Evolutionary conservation across 2,113 vertebrate species (phyloP), one percentile per base, ranked within the genome.

Genomic region (Siphamia tubifer): DNA sequence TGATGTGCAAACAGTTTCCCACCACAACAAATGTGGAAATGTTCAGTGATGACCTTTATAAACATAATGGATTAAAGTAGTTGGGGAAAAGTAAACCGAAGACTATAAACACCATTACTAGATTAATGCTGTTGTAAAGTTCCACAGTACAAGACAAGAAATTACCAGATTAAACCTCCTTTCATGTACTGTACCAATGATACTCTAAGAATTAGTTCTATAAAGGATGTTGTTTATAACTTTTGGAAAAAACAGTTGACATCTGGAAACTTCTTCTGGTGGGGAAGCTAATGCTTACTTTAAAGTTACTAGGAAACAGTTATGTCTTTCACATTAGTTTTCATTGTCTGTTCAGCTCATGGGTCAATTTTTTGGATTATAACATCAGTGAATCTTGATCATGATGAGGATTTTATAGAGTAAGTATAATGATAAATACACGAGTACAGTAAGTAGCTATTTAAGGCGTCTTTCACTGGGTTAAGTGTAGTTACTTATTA

Each of bases 401-500:
- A 68, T 16, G 17, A 19, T 36, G 5, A 35, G 16, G 15, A 39
- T 77, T 65, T 77, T 51, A 63, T 44, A 16, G 25, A 42, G 24
- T 68, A 20, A n/a, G n/a, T n/a, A n/a, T n/a, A n/a, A n/a, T n/a
- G n/a, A n/a, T n/a, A n/a, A n/a, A n/a, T n/a, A n/a, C n/a, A n/a
- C n/a, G n/a, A n/a, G n/a, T n/a, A n/a, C n/a, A n/a, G n/a, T n/a
- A n/a, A n/a, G n/a, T n/a, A n/a, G n/a, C n/a, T n/a, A n/a, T n/a
- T n/a, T n/a, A n/a, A n/a, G n/a, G n/a, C n/a, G n/a, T n/a, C n/a
- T 71, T 54, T 62, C 34, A 48, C 56, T 62, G 16, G 12, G 6
- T 60, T 72, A 61, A 61, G 57, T 61, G 28, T 42, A 60, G 51
- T 39, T 48, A 44, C 44, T 60, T 63, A 77, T 64, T 78, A 78